A percentile compares a stretch with the other conserved stretches of the same genome.
Conservation (phyloP, 23 tunicate genomes). For the Styela clava region DNA sequence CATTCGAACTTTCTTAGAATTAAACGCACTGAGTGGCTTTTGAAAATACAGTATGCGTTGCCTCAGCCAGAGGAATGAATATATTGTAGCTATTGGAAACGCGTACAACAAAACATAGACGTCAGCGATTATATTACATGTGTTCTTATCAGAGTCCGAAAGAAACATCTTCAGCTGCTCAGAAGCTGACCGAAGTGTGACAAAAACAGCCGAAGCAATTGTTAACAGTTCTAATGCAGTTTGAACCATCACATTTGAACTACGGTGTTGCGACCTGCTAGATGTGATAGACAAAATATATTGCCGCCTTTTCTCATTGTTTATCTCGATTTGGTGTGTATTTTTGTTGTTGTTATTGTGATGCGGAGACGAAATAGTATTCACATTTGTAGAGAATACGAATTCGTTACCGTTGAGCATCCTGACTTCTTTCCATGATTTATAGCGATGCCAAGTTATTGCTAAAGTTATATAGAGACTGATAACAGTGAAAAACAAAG, state of each 20-base stretch:
- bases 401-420: neutral
- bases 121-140: neutral
- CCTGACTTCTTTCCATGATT: neutral
- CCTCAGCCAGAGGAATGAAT: neutral
- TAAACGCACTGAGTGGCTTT: neutral
- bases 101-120: conserved; percentile 1
- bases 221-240: neutral
- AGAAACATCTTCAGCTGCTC: conserved; percentile 2
- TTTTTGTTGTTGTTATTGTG: neutral
- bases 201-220: neutral
- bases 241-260: neutral
- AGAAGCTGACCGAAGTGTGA: neutral
- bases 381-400: neutral
- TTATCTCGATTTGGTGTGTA: neutral
- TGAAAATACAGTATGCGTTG: conserved; percentile 10
- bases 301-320: neutral
- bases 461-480: neutral
- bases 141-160: neutral
- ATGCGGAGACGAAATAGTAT: neutral
- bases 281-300: neutral
- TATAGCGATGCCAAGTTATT: neutral
- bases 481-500: neutral
- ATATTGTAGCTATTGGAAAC: neutral
- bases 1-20: neutral
- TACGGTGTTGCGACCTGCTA: neutral